These are phyloP conservation scores for Cryptotis parvus DNA, from an alignment of 2,113 vertebrate species.

Conservation along the genomic window DNA sequence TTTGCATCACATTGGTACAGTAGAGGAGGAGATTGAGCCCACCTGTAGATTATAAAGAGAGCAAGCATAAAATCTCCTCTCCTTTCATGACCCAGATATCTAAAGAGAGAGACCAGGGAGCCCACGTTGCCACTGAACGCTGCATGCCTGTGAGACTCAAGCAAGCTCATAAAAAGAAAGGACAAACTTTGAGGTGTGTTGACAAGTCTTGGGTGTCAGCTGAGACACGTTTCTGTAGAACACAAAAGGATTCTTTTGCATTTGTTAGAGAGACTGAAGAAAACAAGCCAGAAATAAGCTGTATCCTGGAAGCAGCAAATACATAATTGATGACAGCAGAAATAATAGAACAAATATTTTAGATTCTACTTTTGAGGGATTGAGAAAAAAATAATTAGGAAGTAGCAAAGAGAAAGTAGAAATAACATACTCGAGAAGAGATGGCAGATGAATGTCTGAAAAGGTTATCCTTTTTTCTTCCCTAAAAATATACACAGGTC, in stretches of 20 bases:
- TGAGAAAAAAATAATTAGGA: conserved; percentile 54
- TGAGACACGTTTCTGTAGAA: conserved; percentile 58
- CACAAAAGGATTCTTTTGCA: conserved; percentile 63
- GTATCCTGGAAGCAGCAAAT: not conserved
- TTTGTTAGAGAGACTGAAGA: conserved; percentile 57
- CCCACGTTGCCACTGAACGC: not conserved
- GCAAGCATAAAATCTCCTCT: not conserved
- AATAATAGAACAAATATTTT: conserved; percentile 48
- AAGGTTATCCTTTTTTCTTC: not conserved
- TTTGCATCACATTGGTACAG: not conserved
- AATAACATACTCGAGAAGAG: conserved; percentile 23
- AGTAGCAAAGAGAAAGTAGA: conserved; percentile 13
- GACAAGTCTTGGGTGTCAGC: conserved; percentile 46
- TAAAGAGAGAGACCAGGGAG: conserved; percentile 28
- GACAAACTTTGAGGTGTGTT: conserved; percentile 29
- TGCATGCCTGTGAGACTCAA: not conserved
- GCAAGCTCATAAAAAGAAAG: conserved; percentile 15
- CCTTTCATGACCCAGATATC: not conserved
- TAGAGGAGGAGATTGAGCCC: not conserved
- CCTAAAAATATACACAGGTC: not conserved
- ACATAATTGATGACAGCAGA: conserved; percentile 59
- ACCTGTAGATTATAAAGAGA: not conserved
- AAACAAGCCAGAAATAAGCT: conserved; percentile 45
- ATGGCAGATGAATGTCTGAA: not conserved
- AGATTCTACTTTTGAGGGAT: conserved; percentile 32